A percentile compares a stretch with the other conserved stretches of the same genome.
Conservation (phyloP, 2,888 invertebrate species). For the Dastarcus helophoroides region DNA sequence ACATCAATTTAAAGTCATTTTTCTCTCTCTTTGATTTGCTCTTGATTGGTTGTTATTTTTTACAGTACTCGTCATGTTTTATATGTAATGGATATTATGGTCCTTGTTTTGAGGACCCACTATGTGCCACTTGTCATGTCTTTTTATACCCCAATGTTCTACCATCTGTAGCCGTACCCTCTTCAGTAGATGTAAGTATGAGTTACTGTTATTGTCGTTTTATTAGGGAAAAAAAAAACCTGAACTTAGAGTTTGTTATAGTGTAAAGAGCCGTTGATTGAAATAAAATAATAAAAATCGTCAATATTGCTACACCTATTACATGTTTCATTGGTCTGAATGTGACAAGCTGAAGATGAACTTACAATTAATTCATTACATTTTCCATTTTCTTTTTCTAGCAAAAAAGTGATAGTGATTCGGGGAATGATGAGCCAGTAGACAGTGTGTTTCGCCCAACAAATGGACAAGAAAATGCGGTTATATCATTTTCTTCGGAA, state of each 20-base stretch:
- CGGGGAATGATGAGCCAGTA: slow-evolving; percentile 88
- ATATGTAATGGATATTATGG: slow-evolving; percentile 89
- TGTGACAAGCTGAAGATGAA: too few relatives aligned
- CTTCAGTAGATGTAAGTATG: slow-evolving; percentile 33
- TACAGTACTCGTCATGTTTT: slow-evolving; percentile 61
- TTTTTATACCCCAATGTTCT: slow-evolving; percentile 73
- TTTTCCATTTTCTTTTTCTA: slow-evolving; percentile 7
- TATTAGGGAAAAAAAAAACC: too few relatives aligned
- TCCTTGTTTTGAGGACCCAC: slow-evolving; percentile 80
- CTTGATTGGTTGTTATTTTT: too few relatives aligned
- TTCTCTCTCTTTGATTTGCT: too few relatives aligned
- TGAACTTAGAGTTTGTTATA: too few relatives aligned
- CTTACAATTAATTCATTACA: slow-evolving; percentile 2
- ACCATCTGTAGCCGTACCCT: slow-evolving; percentile 24
- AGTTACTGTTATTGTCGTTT: neutral
- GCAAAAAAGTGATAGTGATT: slow-evolving; percentile 59
- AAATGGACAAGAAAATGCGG: slow-evolving; percentile 16
- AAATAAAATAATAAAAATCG: too few relatives aligned
- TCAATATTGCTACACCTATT: too few relatives aligned
- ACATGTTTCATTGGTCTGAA: too few relatives aligned
- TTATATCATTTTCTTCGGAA: too few relatives aligned
- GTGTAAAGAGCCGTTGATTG: too few relatives aligned
- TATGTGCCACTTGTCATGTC: slow-evolving; percentile 84
- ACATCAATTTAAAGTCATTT: too few relatives aligned
- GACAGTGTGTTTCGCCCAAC: slow-evolving; percentile 42